Conservation (phyloP, 2,797 vertebrate species). For the Aldrovandia affinis region DNA sequence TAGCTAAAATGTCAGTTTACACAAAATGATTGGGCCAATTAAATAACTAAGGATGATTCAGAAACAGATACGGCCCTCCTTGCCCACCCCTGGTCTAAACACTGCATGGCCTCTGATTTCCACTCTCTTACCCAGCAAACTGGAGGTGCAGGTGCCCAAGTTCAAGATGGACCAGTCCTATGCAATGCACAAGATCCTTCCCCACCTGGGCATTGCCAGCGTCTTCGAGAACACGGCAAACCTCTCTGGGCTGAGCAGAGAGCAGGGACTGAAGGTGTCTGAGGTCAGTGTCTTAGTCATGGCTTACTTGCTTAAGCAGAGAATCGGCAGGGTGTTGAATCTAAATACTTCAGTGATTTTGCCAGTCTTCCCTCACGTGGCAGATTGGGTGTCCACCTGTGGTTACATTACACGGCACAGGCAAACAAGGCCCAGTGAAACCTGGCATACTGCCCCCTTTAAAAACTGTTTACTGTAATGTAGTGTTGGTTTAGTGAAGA, state of each 20-base stretch:
- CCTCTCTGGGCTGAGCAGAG: constrained; percentile 75
- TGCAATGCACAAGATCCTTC: constrained; percentile 79
- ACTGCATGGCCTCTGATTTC: not conserved
- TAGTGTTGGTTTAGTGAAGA: not conserved
- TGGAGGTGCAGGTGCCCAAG: constrained; percentile 86
- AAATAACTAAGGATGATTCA: no score
- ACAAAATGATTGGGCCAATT: no score
- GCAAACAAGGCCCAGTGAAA: not conserved
- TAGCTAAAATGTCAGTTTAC: no score
- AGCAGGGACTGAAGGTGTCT: constrained; percentile 72
- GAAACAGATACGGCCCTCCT: no score
- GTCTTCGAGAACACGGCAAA: constrained; percentile 80
- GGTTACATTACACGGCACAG: constrained; percentile 3
- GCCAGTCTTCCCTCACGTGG: not conserved
- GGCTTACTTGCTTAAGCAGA: not conserved
- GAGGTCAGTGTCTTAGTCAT: constrained; percentile 71
- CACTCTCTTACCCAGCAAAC: constrained; percentile 70
- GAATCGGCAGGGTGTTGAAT: not conserved
- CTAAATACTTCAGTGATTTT: not conserved
- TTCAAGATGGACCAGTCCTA: constrained; percentile 89
- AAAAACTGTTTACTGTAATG: not conserved
- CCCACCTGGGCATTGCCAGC: constrained; percentile 77
- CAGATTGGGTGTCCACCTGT: constrained; percentile 3
- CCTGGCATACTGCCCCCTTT: not conserved
- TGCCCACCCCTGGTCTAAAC: no score